A percentile compares a stretch with the other conserved stretches of the same genome.
These are phyloP conservation scores for Stomatorhinus walkeri DNA, from an alignment of 2,797 vertebrate species.

Conservation along the genomic window DNA sequence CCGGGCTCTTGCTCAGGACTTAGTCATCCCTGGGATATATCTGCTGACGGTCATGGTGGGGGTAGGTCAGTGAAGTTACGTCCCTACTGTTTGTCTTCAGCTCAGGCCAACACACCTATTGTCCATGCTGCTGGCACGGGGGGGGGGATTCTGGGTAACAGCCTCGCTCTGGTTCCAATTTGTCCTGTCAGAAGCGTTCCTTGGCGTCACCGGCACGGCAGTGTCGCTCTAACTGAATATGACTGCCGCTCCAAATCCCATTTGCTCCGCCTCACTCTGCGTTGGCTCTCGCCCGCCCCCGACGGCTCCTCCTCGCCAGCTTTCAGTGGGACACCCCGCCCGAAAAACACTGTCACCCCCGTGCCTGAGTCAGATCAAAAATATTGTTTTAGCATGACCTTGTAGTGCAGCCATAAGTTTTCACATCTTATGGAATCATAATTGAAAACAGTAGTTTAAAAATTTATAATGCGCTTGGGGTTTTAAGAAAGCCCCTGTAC, in stretches of 20 bases:
- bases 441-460: constrained; percentile 6
- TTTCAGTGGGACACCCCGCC: neutral
- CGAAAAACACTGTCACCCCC: neutral
- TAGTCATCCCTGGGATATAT: neutral
- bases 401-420: neutral
- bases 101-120: neutral
- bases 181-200: neutral
- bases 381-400: neutral
- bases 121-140: neutral
- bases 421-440: neutral
- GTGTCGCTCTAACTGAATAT: neutral
- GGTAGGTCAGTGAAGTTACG: neutral
- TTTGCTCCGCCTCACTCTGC: neutral
- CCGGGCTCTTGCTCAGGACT: neutral
- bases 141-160: constrained; percentile 24
- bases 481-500: neutral
- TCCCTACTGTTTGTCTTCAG: neutral
- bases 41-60: neutral
- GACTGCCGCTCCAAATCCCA: neutral
- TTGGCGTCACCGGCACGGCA: neutral
- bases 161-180: neutral
- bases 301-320: neutral
- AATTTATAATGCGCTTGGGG: neutral
- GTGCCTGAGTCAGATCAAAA: neutral
- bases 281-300: neutral